Base-by-base conservation (phyloP, 2,888 invertebrate species). In the Synergus japonicus region DNA sequence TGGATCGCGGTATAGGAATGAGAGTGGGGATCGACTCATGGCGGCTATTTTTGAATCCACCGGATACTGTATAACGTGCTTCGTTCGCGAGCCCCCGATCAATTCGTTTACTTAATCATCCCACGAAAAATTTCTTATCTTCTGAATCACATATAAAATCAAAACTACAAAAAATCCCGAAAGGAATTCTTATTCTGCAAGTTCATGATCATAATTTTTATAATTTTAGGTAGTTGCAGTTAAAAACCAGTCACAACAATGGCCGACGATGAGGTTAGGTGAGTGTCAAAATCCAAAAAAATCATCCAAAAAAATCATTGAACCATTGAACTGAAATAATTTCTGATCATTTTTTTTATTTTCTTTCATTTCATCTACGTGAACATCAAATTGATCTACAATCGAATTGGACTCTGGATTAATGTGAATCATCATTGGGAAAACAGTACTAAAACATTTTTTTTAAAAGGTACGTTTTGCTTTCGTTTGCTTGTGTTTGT, bases 191-290 rank as follows among this genome's bases (percentile, higher is more conserved):
- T 12, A 64, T 29, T 64, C 13, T 3, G 4, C 13, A 64, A 37
- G 37, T 37, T 37, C 37, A 4, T 37, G 37, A 37, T 37, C 2
- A 58, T 1, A 58, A 58, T 18, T 4, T 3, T 18, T 0, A 1
- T 58, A 18, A 86, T 94, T 94, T 84, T 93, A 95, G 95, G 93
- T 94, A 94, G 93, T 93, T 93, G 93, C 92, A 92, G 92, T 90
- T 92, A 93, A 93, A 93, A 93, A 91, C 92, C 82, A 87, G 80
- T 90, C 87, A 87, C 83, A 94, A 96, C 92, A 94, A 97, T 97
- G 97, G 97, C 97, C 94, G 97, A 97, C 95, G 97, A 97, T 95
- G 97, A 97, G 94, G 97, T 97, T 95, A 97, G 97, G 97, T 97
- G 94, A 93, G 96, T 95, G 93, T 83, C 83, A 76, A 77, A 77